These are phyloP conservation scores for Pseudoips prasinana DNA, from an alignment of 2,888 invertebrate genomes.

Conservation along the genomic window DNA sequence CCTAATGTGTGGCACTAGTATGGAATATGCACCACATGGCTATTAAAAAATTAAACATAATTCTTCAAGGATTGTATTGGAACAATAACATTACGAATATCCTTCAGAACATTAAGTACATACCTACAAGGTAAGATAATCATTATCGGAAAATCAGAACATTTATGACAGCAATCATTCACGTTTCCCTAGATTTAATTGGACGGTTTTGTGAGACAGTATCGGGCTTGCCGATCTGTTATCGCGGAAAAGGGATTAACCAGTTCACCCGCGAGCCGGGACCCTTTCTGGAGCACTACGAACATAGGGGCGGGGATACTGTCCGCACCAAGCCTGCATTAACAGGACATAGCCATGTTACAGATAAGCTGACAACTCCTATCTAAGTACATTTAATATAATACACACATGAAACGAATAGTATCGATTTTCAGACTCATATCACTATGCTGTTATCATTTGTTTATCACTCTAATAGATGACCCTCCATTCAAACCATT, in stretches of 20 bases:
- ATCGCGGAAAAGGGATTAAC: slow-evolving; percentile 27
- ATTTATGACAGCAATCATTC: slow-evolving; percentile 30
- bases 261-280: slow-evolving; percentile 18
- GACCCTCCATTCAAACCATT: not conserved
- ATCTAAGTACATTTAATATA: not conserved
- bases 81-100: too few relatives aligned
- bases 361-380: too few relatives aligned
- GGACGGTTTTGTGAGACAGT: slow-evolving; percentile 20
- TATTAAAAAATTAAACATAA: too few relatives aligned
- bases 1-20: too few relatives aligned
- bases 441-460: not conserved
- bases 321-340: slow-evolving; percentile 37
- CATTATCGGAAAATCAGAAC: slow-evolving; percentile 16
- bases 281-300: slow-evolving; percentile 21
- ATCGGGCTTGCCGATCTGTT: slow-evolving; percentile 26
- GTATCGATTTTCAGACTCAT: not conserved
- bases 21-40: too few relatives aligned
- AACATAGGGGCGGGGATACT: slow-evolving; percentile 27
- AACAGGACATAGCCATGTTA: slow-evolving; percentile 5
- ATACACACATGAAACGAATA: not conserved
- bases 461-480: not conserved
- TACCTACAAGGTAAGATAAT: too few relatives aligned
- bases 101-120: too few relatives aligned
- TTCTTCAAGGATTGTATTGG: too few relatives aligned
- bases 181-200: slow-evolving; percentile 26